These are phyloP conservation scores for Sebastes cheni DNA, from an alignment of 2,797 vertebrate genomes.

Conservation along the genomic window DNA sequence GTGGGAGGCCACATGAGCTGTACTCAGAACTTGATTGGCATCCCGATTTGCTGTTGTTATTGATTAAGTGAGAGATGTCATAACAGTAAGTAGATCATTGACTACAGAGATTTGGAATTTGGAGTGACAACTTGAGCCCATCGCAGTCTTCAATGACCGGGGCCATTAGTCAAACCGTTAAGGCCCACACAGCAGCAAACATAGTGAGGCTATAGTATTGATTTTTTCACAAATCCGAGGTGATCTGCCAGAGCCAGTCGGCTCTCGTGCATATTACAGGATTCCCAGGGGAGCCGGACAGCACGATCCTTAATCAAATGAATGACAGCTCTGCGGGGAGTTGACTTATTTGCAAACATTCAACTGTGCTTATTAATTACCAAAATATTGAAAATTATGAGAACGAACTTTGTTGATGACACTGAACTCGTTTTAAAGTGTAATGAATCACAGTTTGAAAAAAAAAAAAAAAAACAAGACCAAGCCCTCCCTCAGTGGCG, in stretches of 20 bases:
- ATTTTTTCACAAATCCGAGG: slow-evolving; percentile 74
- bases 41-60: slow-evolving; percentile 29
- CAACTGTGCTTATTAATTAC: slow-evolving; percentile 14
- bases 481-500: not conserved
- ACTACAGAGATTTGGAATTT: slow-evolving; percentile 43
- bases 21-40: slow-evolving; percentile 32
- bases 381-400: not conserved
- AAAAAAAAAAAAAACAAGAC: not conserved
- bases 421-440: slow-evolving; percentile 18
- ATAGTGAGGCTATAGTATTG: slow-evolving; percentile 65
- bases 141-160: slow-evolving; percentile 53
- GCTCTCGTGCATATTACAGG: slow-evolving; percentile 69
- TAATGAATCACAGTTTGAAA: slow-evolving; percentile 4
- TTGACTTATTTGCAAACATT: slow-evolving; percentile 50
- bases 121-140: slow-evolving; percentile 62
- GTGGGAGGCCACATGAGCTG: slow-evolving; percentile 3
- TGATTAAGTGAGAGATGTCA: slow-evolving; percentile 25
- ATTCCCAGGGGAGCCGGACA: slow-evolving; percentile 57
- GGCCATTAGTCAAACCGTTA: slow-evolving; percentile 62
- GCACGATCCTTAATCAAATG: slow-evolving; percentile 56
- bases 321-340: slow-evolving; percentile 53
- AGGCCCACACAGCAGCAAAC: slow-evolving; percentile 55
- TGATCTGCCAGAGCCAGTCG: slow-evolving; percentile 69
- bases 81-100: slow-evolving; percentile 41
- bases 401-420: slow-evolving; percentile 25